Conservation (phyloP, 1,140 invertebrate species). For the Chrysomallon squamiferum region DNA sequence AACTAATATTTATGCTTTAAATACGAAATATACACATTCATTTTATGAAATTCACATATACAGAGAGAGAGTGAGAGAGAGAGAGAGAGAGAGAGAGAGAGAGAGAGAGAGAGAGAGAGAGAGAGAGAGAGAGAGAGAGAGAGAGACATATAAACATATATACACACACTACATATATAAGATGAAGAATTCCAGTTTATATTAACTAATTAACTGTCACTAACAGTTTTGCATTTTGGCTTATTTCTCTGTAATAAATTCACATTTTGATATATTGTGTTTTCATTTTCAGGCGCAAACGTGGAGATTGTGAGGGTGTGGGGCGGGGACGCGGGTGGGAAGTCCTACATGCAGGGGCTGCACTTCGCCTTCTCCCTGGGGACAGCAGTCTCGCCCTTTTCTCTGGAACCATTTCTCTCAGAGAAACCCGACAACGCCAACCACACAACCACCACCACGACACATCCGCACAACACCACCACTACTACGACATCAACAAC, state of each 20-base stretch:
- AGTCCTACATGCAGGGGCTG: constrained; percentile 63
- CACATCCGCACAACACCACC: background rate
- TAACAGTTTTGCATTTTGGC: no score
- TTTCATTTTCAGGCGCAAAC: constrained; percentile 58
- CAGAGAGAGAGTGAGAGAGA: no score
- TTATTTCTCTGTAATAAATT: background rate
- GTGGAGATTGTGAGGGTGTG: constrained; percentile 61
- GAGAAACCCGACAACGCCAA: background rate
- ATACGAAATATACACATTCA: no score
- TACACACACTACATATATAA: no score
- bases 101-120: no score
- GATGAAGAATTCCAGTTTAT: no score
- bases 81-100: no score
- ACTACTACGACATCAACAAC: background rate
- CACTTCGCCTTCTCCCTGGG: constrained; percentile 66
- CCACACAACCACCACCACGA: background rate
- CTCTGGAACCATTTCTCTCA: constrained; percentile 59
- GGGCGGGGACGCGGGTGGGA: constrained; percentile 51
- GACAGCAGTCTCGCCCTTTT: constrained; percentile 62
- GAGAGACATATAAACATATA: no score
- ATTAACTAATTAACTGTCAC: no score
- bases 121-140: no score
- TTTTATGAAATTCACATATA: no score
- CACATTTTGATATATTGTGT: background rate
- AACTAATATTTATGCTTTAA: no score